Evolutionary conservation across 1,140 invertebrate genomes (phyloP).

Genomic region (Battus philenor): DNA sequence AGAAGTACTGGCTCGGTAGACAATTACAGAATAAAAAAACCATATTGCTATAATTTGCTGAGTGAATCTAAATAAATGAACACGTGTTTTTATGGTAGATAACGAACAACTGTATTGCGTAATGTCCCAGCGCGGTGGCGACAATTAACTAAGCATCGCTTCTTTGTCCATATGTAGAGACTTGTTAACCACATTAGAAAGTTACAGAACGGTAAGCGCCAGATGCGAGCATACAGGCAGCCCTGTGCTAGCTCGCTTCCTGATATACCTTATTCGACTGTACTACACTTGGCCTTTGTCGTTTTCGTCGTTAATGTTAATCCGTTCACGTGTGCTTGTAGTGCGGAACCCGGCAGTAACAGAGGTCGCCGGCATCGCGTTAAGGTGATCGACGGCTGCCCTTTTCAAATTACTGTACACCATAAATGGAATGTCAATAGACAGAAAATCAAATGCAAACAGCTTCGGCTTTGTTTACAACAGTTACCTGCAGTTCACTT

Average conservation of each 20-base stretch:
- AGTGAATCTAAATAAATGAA: no score
- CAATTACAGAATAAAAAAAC: no score
- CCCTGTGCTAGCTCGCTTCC: slow-evolving; percentile 19
- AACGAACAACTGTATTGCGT: no score
- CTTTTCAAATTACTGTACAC: slow-evolving; percentile 43
- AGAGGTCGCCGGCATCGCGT: slow-evolving; percentile 28
- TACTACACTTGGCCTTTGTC: slow-evolving; percentile 29
- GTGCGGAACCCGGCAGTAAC: slow-evolving; percentile 48
- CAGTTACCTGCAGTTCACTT: no score
- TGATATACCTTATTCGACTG: slow-evolving; percentile 28
- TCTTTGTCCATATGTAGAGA: neutral
- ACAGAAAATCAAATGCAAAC: no score
- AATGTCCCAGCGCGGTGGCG: neutral
- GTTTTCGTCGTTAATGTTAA: slow-evolving; percentile 35
- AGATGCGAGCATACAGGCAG: neutral
- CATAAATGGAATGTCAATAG: slow-evolving; percentile 38
- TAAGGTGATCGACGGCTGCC: slow-evolving; percentile 50
- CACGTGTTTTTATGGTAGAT: no score
- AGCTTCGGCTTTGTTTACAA: no score
- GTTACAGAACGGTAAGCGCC: neutral
- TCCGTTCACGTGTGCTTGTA: slow-evolving; percentile 31
- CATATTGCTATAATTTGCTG: no score
- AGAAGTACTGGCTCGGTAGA: no score
- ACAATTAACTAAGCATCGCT: slow-evolving; percentile 3
- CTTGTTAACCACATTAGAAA: slow-evolving; percentile 12